Evolutionary conservation across 2,113 vertebrate species (phyloP), one percentile per base, ranked within the genome.

Genomic region (Cinclus cinclus): DNA sequence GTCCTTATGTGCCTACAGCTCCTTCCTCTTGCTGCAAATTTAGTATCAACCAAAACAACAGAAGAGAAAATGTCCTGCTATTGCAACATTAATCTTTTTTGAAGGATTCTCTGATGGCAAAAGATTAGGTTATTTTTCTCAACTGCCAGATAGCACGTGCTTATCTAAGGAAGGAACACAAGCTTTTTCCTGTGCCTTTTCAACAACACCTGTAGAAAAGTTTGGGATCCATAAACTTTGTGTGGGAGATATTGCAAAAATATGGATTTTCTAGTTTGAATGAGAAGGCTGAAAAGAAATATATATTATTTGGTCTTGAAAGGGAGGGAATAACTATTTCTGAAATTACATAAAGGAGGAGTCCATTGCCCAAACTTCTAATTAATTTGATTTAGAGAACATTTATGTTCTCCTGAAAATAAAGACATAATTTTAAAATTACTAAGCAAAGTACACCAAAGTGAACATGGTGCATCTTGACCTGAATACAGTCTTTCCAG

Each of bases 51-150:
- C 79, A 77, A 65, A 90, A 87, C 22, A 69, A 24, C 27, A 30
- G 30, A 85, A 70, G 46, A 92, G 24, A 90, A 49, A 81, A 60
- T 77, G 37, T 75, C 60, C 47, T 13, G 2, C 44, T 77, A 42
- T 76, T 90, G 55, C 67, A 85, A 73, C 67, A 74, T 76, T 55
- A 89, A 85, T 85, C 65, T 90, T 78, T 93, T 88, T 41, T 89
- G 81, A 94, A 91, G 58, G 37, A 50, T 87, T 79, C 70, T 91
- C 49, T 80, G 49, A 80, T 88, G 92, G 73, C 55, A 80, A 74
- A 88, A 85, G 46, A 90, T 82, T 21, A 70, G 49, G 47, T 79
- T 96, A 58, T 95, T 93, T 91, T 59, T 85, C 53, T 87, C 47
- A 87, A 21, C 58, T 88, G 67, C 67, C 68, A 80, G n/a, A 21